These are phyloP conservation scores for Mastigias papua DNA, from an alignment of 30 jellyfish, hydroid and myxozoan species.

Conservation along the genomic window DNA sequence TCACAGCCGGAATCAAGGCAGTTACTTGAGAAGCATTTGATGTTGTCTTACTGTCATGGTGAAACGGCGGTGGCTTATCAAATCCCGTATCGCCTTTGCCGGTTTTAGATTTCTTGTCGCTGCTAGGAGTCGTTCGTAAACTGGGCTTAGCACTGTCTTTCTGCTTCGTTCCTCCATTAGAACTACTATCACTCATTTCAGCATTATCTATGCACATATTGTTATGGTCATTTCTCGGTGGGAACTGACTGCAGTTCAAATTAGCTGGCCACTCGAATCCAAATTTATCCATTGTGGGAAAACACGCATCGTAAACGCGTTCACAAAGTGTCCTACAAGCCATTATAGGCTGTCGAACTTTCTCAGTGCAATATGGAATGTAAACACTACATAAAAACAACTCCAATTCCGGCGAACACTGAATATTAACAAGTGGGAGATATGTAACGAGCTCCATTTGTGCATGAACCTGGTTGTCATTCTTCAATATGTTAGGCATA, in stretches of 20 bases:
- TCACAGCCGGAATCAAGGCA: conserved; percentile 64
- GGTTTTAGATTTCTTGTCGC: conserved; percentile 38
- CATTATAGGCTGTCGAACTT: conserved; percentile 75
- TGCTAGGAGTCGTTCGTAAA: conserved; percentile 37
- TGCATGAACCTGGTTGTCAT: conserved; percentile 72
- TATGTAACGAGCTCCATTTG: conserved; percentile 71
- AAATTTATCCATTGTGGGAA: conserved; percentile 40
- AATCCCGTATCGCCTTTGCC: conserved; percentile 22
- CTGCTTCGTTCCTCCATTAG: conserved; percentile 13
- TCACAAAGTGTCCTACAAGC: conserved; percentile 97
- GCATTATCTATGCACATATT: conserved; percentile 74
- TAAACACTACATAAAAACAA: conserved; percentile 91
- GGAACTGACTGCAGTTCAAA: conserved; percentile 87
- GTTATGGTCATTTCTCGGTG: conserved; percentile 71
- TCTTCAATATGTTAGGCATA: conserved; percentile 70
- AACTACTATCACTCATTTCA: conserved; percentile 50
- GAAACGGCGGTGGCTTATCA: conserved; percentile 12
- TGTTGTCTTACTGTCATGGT: conserved; percentile 17
- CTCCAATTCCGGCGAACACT: conserved; percentile 88
- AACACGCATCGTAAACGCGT: conserved; percentile 79
- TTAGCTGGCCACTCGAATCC: conserved; percentile 82
- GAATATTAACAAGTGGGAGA: conserved; percentile 65
- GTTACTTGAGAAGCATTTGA: conserved; percentile 48
- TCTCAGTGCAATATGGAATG: conserved; percentile 88
- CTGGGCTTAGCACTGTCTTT: conserved; percentile 32